Evolutionary conservation across 2,888 invertebrate genomes (phyloP), one percentile per base, ranked within the genome.

Genomic region (Frankliniella fusca): DNA sequence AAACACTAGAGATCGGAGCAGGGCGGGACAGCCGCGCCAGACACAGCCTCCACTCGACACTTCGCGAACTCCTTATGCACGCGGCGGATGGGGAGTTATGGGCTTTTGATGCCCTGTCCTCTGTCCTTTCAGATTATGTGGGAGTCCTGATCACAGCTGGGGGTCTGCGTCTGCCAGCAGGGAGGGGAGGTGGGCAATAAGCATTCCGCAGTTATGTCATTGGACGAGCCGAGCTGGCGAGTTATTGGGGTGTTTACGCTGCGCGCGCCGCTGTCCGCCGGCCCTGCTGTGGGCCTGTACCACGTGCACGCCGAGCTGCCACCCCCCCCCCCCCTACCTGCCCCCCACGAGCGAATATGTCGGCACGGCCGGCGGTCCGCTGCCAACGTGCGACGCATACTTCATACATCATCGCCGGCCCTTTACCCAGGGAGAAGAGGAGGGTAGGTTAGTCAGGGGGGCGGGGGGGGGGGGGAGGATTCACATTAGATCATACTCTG

Each of bases 231-330:
- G 70, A 23, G 70, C 65, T 23, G 5, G 70, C 70, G 70, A 76
- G 70, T 76, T 76, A 76, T 76, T 76, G 70, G 70, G 70, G 70
- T 76, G 27, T 76, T 76, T 76, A 76, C 70, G 23, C 70, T n/a
- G 70, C 70, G 70, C 11, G 7, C 7, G 54, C 10, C 54, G 54
- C 15, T 15, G 70, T 0, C 54, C 12, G 54, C 54, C 54, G 54
- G 12, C 61, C 61, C 54, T 15, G 61, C 61, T 38, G 38, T n/a
- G n/a, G n/a, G n/a, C n/a, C n/a, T n/a, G n/a, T n/a, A n/a, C n/a
- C n/a, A n/a, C n/a, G n/a, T n/a, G n/a, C n/a, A n/a, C n/a, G n/a
- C n/a, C n/a, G n/a, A n/a, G n/a, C n/a, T n/a, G n/a, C n/a, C n/a
- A n/a, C n/a, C 38, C 38, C 38, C 38, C 38, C 38, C 38, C 38